Conservation (phyloP, 2,113 vertebrate species). For the Daboia siamensis region DNA sequence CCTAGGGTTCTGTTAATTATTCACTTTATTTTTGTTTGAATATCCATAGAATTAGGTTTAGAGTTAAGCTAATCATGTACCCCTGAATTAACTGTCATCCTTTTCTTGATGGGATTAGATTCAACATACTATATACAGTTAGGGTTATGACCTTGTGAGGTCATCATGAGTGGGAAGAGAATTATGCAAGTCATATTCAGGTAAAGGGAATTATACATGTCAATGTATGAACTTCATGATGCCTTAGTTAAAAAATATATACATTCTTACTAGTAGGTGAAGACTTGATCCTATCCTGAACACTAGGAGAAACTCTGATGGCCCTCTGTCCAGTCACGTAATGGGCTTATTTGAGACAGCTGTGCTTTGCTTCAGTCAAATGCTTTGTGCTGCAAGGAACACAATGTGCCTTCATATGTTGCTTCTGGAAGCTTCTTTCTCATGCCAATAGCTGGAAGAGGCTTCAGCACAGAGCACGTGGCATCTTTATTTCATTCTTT, state of each 20-base stretch:
- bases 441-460: background rate
- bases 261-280: background rate
- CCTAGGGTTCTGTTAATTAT: too few relatives aligned
- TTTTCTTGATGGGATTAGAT: background rate
- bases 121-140: background rate
- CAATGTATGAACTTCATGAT: background rate
- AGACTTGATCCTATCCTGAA: background rate
- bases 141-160: background rate
- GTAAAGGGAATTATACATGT: background rate
- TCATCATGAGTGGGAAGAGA: background rate
- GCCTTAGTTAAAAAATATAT: background rate
- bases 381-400: background rate
- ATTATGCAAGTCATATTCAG: background rate
- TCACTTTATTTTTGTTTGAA: too few relatives aligned
- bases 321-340: background rate
- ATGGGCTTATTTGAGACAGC: background rate
- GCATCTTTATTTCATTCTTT: background rate
- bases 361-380: background rate
- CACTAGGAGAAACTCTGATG: background rate
- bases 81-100: background rate
- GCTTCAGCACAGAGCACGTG: background rate
- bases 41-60: background rate
- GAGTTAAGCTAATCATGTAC: background rate
- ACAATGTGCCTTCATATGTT: background rate
- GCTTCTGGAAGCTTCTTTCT: background rate